These are phyloP conservation scores for Uropetala carovei DNA, from an alignment of 2,888 invertebrate species.

Conservation along the genomic window DNA sequence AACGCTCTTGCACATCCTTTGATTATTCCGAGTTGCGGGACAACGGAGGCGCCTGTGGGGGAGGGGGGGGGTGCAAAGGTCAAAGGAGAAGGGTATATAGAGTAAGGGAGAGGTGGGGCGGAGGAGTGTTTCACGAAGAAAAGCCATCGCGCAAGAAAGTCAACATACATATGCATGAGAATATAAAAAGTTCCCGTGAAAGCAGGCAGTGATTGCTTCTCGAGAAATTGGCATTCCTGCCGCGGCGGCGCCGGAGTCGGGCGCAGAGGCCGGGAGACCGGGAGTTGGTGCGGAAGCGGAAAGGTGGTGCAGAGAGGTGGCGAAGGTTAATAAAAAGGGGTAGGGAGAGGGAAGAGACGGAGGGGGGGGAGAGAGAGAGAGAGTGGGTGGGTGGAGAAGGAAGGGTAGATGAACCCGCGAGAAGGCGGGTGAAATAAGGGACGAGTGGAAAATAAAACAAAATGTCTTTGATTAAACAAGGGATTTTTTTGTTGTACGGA, in stretches of 20 bases:
- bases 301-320: no score
- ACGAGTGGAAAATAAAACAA: no score
- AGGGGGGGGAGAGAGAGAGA: background rate
- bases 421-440: background rate
- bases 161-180: constrained; percentile 61
- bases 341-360: background rate
- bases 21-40: background rate
- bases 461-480: no score
- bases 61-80: background rate
- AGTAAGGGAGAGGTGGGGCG: background rate
- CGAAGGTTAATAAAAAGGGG: no score
- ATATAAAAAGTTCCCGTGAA: constrained; percentile 50
- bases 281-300: no score
- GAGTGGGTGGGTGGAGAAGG: background rate
- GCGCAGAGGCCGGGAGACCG: background rate
- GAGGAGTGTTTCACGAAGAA: background rate
- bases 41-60: background rate
- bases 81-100: background rate
- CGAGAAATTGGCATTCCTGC: constrained; percentile 56
- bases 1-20: background rate
- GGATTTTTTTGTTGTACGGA: no score
- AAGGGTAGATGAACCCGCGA: background rate
- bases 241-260: background rate
- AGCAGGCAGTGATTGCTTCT: constrained; percentile 59
- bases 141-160: constrained; percentile 55